Evolutionary conservation across 2,797 vertebrate species (phyloP), one percentile per base, ranked within the genome.

Genomic region (Pyrrhura leucotis): DNA sequence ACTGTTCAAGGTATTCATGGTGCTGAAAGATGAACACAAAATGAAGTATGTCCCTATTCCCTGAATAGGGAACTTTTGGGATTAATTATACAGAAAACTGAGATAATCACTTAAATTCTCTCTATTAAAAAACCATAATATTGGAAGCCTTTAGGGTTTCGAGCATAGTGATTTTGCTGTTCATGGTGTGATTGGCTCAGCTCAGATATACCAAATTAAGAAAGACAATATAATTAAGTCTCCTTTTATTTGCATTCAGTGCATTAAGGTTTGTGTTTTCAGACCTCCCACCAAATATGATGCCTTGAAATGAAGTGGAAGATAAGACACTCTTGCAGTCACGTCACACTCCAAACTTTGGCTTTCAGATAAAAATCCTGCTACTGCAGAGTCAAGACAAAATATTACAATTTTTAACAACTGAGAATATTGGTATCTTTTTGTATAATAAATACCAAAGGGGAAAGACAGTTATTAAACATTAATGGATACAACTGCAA

Each of bases 401-500:
- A 86, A 71, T 63, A 66, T 26, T 66, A 71, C 28, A 19, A 7
- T 42, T 82, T 69, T 90, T 77, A 83, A 62, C 45, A 69, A 88
- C 44, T 50, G 14, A 14, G 4, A 84, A 87, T 88, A 90, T 58
- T 75, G 67, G 15, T 86, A 23, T 33, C 16, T 82, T 95, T 81
- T 67, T 72, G 68, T 86, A 81, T 45, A 91, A 47, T 63, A 87
- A 90, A 42, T 47, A 88, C 39, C 54, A 81, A 94, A 83, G 45
- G 45, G 47, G 9, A 67, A 90, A 92, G 28, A 8, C 75, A 31
- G 61, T 69, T 75, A 83, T 85, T 83, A 92, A 91, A 96, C 45
- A 56, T 92, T 92, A 83, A 90, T 76, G 17, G 51, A 62, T 92
- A 80, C 39, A 91, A 65, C 10, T 29, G 68, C 78, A 94, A 75